Evolutionary conservation across 2,113 vertebrate species (phyloP).

Genomic region (Erythrocercus mccallii): DNA sequence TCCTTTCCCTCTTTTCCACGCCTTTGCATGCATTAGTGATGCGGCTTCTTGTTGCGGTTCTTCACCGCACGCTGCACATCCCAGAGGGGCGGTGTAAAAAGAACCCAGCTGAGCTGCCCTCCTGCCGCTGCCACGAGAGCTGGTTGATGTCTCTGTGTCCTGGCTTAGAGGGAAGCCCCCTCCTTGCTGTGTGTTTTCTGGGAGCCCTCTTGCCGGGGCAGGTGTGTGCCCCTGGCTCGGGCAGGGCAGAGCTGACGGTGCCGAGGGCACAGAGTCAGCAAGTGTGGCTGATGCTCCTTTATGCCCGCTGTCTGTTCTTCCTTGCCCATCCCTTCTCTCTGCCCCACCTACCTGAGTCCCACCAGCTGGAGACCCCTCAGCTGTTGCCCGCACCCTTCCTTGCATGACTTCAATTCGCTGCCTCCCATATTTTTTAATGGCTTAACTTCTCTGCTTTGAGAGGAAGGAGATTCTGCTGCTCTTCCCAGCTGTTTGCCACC

Average conservation of each 20-base stretch:
- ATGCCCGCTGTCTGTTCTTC: neutral
- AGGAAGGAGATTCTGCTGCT: accelerated
- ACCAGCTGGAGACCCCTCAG: neutral
- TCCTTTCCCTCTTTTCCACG: neutral
- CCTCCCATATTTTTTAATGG: neutral
- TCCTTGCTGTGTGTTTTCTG: neutral
- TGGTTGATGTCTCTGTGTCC: accelerated
- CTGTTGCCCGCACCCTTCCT: neutral
- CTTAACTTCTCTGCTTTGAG: neutral
- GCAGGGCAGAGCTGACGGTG: neutral
- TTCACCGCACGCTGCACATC: neutral
- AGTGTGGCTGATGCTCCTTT: accelerated
- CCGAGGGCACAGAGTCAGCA: accelerated
- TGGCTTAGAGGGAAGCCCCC: neutral
- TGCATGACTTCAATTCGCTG: neutral
- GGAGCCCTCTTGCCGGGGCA: neutral
- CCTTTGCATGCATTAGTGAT: neutral
- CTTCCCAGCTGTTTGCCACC: neutral
- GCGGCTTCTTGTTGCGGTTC: neutral
- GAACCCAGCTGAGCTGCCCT: accelerated
- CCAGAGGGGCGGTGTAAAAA: neutral
- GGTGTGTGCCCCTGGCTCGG: neutral
- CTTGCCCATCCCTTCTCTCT: neutral
- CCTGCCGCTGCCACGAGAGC: neutral
- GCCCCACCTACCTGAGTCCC: neutral